Percentiles rank a stretch among this genome's conserved stretches.
phyloP scores from a whole-genome alignment of 2,113 vertebrate genomes.

The Grus americana region DNA sequence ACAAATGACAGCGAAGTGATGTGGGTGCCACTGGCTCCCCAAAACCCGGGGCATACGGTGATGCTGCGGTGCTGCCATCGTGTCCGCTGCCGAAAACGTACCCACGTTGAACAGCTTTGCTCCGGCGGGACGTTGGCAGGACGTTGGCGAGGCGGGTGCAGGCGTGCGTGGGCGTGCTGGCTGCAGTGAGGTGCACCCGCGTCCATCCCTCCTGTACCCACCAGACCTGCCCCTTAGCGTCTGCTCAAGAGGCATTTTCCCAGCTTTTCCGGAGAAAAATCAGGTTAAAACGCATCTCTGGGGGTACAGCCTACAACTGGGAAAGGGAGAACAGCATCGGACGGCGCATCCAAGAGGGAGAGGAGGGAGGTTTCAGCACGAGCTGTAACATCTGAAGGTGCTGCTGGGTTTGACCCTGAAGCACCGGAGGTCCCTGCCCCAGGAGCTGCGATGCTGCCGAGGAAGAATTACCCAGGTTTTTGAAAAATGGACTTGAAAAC shows the following conservation, averaged over 20 bases:
- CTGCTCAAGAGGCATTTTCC: not conserved
- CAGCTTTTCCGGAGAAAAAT: not conserved
- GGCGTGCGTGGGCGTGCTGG: not conserved
- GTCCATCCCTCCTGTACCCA: not conserved
- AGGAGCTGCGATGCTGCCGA: rapidly evolving
- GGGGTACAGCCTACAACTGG: not conserved
- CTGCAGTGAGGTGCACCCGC: rapidly evolving
- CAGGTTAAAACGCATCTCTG: not conserved
- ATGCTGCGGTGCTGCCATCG: rapidly evolving
- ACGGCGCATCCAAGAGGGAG: not conserved
- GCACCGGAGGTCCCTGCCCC: not conserved
- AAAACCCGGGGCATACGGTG: rapidly evolving
- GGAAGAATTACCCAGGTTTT: not conserved
- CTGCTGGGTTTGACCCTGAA: not conserved
- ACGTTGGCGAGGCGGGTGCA: rapidly evolving
- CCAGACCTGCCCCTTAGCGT: rapidly evolving
- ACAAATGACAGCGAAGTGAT: not conserved
- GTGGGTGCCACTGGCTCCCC: not conserved
- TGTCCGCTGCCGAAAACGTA: not conserved
- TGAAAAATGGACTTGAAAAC: not conserved
- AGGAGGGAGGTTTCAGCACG: not conserved
- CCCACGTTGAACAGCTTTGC: rapidly evolving
- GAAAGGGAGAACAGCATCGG: rapidly evolving
- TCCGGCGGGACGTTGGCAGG: rapidly evolving
- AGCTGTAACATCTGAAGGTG: not conserved